Conservation (phyloP, 2,113 vertebrate genomes). For the Sialia sialis region DNA sequence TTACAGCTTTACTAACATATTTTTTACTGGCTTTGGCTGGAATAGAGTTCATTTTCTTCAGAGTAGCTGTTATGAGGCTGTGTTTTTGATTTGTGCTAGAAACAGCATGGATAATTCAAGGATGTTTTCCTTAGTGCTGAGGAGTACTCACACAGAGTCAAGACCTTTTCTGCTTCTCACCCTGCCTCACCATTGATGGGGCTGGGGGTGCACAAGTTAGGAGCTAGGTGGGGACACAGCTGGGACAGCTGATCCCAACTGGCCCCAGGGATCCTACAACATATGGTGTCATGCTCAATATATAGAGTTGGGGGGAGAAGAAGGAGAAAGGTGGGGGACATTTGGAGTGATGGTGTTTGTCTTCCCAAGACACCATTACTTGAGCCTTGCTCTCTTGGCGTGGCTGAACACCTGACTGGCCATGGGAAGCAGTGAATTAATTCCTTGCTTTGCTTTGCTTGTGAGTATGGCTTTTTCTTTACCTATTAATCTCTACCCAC, state of each 20-base stretch:
- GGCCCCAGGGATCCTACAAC: not conserved
- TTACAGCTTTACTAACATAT: not conserved
- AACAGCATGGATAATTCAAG: not conserved
- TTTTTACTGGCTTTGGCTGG: not conserved
- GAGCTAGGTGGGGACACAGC: not conserved
- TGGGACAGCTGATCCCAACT: not conserved
- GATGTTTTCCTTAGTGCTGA: not conserved
- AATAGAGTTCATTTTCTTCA: not conserved
- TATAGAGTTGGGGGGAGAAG: not conserved
- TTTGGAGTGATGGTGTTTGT: not conserved
- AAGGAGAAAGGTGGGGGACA: not conserved
- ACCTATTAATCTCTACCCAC: not conserved
- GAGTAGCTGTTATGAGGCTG: not conserved
- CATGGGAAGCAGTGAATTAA: not conserved
- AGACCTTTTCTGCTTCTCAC: not conserved
- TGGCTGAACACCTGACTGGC: not conserved
- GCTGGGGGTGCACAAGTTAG: not conserved
- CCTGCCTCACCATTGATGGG: rapidly evolving
- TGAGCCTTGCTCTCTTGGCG: not conserved
- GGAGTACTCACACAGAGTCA: not conserved
- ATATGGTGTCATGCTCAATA: not conserved
- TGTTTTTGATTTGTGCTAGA: not conserved
- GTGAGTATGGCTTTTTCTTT: not conserved
- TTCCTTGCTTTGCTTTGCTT: not conserved
- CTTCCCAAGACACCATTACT: not conserved